Conservation (phyloP, 2,797 vertebrate species). For the Acipenser oxyrinchus region DNA sequence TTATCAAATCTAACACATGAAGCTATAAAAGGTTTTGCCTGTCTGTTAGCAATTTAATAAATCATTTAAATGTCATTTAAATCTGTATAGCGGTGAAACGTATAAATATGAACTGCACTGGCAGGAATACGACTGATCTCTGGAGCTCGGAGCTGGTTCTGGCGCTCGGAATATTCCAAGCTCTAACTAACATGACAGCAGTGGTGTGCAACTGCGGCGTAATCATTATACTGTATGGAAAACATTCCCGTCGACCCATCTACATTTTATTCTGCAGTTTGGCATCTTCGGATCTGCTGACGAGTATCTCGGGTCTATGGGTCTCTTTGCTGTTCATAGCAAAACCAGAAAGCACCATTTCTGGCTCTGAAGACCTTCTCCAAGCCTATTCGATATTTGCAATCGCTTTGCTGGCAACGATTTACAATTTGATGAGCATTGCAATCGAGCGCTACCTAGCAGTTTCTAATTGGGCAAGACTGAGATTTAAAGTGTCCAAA, state of each 20-base stretch:
- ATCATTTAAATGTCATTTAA: neutral
- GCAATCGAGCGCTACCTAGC: slow-evolving; percentile 47
- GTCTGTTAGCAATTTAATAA: too few species aligned
- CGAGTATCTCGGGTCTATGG: slow-evolving; percentile 39
- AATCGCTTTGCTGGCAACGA: slow-evolving; percentile 26
- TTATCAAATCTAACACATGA: neutral
- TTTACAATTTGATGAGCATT: slow-evolving; percentile 36
- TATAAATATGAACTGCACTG: neutral
- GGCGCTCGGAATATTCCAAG: slow-evolving; percentile 38
- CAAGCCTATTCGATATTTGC: slow-evolving; percentile 33
- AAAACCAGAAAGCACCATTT: slow-evolving; percentile 33
- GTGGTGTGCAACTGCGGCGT: slow-evolving; percentile 41
- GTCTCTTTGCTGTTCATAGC: slow-evolving; percentile 34
- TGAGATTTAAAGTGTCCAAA: slow-evolving; percentile 26
- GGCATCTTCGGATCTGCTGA: slow-evolving; percentile 36
- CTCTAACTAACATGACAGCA: slow-evolving; percentile 37
- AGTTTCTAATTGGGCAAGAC: slow-evolving; percentile 31
- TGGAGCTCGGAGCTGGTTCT: slow-evolving; percentile 30
- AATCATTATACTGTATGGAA: slow-evolving; percentile 34
- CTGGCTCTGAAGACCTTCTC: slow-evolving; percentile 27
- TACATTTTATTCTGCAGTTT: slow-evolving; percentile 43
- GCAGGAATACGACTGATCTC: slow-evolving; percentile 17
- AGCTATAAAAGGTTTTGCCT: neutral
- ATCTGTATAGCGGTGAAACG: neutral
- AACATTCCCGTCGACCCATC: slow-evolving; percentile 43